Evolutionary conservation across 1,140 invertebrate genomes (phyloP), one percentile per base, ranked within the genome.

Genomic region (Drosophila lacertosa): DNA sequence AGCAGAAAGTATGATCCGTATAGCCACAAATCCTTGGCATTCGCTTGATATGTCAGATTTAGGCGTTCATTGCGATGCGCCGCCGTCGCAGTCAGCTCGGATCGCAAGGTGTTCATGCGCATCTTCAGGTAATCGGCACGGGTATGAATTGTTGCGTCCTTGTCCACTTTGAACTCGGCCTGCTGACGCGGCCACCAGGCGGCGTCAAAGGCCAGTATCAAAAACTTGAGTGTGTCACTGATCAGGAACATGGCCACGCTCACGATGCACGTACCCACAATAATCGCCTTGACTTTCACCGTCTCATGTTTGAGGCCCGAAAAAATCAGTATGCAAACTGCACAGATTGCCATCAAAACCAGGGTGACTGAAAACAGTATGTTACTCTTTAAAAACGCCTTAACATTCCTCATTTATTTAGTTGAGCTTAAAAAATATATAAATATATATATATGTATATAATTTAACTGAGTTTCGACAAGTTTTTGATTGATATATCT

Each of bases 11-110:
- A 65, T 4, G 45, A 58, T 0, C 62, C 54, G 29, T 79, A 82
- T 0, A 90, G 29, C 11, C 50, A 76, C 9, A 90, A 35, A 15
- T 90, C 89, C 0, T 37, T 1, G 1, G 70, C 45, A n/a, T 82
- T 75, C 3, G 37, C 5, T 11, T 76, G 67, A 22, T 74, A 90
- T 22, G 58, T 64, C n/a, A 79, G 15, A 40, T 90, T 90, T 0
- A 89, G 24, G 11, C 4, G 4, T 60, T 90, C 89, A 18, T 84
- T 62, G 9, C 73, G 68, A 55, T 90, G 83, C 1, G 54, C 37
- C 10, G 69, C 37, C 3, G 77, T 64, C 7, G 76, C 32, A 10
- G 70, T 0, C n/a, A 89, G 35, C 33, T 89, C 40, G 3, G 67
- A 57, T 4, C 58, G 53, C 15, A 76, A 9, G 4, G 45, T 66